Evolutionary conservation across 2,113 vertebrate species (phyloP).

Genomic region (Notothenia rossii): DNA sequence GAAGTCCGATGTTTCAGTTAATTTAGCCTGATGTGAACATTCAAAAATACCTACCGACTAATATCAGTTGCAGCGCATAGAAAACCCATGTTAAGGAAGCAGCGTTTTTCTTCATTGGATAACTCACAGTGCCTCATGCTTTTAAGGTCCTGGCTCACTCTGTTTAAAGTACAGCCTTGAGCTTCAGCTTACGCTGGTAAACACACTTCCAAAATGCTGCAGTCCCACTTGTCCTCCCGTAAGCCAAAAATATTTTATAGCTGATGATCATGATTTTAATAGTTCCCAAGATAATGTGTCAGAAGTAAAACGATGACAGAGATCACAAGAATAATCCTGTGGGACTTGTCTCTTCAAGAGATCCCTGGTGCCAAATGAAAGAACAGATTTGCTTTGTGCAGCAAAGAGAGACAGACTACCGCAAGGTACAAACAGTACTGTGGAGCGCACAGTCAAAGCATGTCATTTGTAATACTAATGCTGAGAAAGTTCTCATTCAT

Average conservation of each 20-base stretch:
- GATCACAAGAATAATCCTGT: conserved; percentile 22
- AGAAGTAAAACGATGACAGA: conserved; percentile 37
- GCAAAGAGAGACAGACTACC: conserved; percentile 17
- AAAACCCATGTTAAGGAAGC: background rate
- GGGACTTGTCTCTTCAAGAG: conserved; percentile 35
- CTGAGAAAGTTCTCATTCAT: too few species aligned
- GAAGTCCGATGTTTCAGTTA: background rate
- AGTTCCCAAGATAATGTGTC: conserved; percentile 53
- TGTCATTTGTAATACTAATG: conserved; percentile 49
- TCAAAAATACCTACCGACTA: conserved; percentile 17
- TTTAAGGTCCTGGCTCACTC: conserved; percentile 29
- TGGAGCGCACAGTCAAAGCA: conserved; percentile 40
- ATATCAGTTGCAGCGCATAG: background rate
- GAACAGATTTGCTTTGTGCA: conserved; percentile 35
- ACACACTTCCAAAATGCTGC: conserved; percentile 35
- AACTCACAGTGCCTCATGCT: conserved; percentile 12
- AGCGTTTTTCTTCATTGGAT: background rate
- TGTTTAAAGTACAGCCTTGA: conserved; percentile 53
- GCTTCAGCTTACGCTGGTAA: conserved; percentile 46
- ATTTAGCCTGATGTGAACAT: background rate
- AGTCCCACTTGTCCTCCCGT: conserved; percentile 7
- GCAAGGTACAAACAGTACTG: conserved; percentile 18
- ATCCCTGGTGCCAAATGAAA: conserved; percentile 36
- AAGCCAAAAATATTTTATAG: conserved; percentile 42
- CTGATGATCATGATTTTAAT: conserved; percentile 61